These are phyloP conservation scores for Drosophila kanekoi DNA, from an alignment of 2,888 invertebrate species.

Conservation along the genomic window DNA sequence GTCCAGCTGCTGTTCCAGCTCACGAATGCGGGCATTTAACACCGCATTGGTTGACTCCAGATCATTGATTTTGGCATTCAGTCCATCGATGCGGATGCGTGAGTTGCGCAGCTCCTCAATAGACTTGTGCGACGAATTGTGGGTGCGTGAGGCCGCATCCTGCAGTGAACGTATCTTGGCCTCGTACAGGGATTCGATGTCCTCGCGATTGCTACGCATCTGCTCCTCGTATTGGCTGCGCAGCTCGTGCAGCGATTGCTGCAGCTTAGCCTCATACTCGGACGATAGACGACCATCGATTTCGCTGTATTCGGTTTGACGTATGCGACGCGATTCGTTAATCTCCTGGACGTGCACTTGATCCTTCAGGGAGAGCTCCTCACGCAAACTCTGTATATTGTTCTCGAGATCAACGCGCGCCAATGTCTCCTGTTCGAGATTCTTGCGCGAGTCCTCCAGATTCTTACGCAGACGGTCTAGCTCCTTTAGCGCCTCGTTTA, in stretches of 20 bases:
- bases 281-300: slow-evolving; percentile 96
- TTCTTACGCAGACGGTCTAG: slow-evolving; percentile 91
- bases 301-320: slow-evolving; percentile 97
- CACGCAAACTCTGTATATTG: slow-evolving; percentile 94
- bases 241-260: slow-evolving; percentile 95
- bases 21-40: slow-evolving; percentile 89
- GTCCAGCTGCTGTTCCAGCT: slow-evolving; percentile 93
- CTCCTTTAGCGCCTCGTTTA: slow-evolving; percentile 91
- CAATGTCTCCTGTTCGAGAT: slow-evolving; percentile 96
- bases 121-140: slow-evolving; percentile 89
- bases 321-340: slow-evolving; percentile 91
- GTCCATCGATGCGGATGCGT: slow-evolving; percentile 91
- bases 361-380: slow-evolving; percentile 96
- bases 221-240: slow-evolving; percentile 97
- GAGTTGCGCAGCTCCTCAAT: slow-evolving; percentile 93
- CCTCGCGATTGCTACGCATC: slow-evolving; percentile 94
- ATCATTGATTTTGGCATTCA: slow-evolving; percentile 90
- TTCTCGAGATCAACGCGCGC: slow-evolving; percentile 97
- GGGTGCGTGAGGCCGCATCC: slow-evolving; percentile 90
- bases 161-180: slow-evolving; percentile 91
- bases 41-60: slow-evolving; percentile 90
- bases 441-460: slow-evolving; percentile 92
- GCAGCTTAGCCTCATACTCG: slow-evolving; percentile 96
- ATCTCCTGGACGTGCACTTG: slow-evolving; percentile 94
- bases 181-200: slow-evolving; percentile 90